Evolutionary conservation across 2,888 invertebrate species (phyloP).

Genomic region (Yponomeuta plumbellus): DNA sequence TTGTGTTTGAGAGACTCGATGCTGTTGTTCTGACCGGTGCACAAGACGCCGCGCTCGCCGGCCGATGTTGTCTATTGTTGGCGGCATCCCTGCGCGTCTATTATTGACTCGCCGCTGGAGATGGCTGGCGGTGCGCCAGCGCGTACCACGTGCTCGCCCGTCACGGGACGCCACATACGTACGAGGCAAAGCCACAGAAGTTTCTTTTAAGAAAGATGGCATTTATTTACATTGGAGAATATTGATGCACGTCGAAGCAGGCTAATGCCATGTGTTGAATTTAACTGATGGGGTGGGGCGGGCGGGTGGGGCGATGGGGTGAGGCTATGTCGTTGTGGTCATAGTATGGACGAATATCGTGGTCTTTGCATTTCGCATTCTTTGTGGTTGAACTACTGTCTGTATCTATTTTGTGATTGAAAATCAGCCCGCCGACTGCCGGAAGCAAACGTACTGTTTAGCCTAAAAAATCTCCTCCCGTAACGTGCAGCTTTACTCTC

Average conservation of each 20-base stretch:
- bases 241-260: too few relatives aligned
- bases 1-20: not conserved
- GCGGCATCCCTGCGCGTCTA: slow-evolving; percentile 73
- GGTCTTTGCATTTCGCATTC: not conserved
- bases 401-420: not conserved
- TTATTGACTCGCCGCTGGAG: slow-evolving; percentile 76
- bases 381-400: not conserved
- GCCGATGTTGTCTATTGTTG: slow-evolving; percentile 69
- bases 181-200: slow-evolving; percentile 23
- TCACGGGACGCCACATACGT: slow-evolving; percentile 64
- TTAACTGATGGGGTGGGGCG: too few relatives aligned
- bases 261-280: too few relatives aligned
- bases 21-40: not conserved
- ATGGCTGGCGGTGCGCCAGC: slow-evolving; percentile 70
- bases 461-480: not conserved
- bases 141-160: slow-evolving; percentile 65
- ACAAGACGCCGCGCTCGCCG: slow-evolving; percentile 26
- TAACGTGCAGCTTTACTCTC: not conserved
- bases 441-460: not conserved
- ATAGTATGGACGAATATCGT: too few relatives aligned
- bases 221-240: not conserved
- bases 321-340: too few relatives aligned
- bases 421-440: not conserved
- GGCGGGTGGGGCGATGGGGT: too few relatives aligned
- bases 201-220: not conserved